Evolutionary conservation across 1,140 invertebrate species (phyloP).

Genomic region (Bombus soroeensis): DNA sequence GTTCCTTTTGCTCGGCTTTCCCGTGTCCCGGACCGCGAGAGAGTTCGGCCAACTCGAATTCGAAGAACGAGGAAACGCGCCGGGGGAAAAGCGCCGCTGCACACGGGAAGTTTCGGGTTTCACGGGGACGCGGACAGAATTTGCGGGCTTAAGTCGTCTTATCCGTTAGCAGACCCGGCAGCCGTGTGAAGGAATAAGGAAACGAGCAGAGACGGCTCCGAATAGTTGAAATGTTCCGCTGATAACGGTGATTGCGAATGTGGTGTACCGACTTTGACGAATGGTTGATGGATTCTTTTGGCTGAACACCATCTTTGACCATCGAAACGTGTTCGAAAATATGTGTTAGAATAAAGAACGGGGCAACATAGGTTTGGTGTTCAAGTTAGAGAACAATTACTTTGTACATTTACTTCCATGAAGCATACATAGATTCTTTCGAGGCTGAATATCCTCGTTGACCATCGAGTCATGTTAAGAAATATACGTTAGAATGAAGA

Average conservation of each 20-base stretch:
- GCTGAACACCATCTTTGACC: neutral
- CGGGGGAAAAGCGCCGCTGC: neutral
- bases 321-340: neutral
- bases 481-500: too few species aligned
- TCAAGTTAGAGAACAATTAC: neutral
- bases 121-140: conserved; percentile 41
- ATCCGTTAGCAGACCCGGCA: neutral
- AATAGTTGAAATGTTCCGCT: conserved; percentile 13
- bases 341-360: too few species aligned
- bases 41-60: neutral
- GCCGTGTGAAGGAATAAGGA: conserved; percentile 12
- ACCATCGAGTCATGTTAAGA: too few species aligned
- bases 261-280: neutral
- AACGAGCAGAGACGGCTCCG: conserved; percentile 1
- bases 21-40: neutral
- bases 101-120: conserved; percentile 33
- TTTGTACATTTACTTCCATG: neutral
- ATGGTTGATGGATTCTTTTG: neutral
- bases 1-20: neutral
- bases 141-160: conserved; percentile 29
- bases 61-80: conserved; percentile 23
- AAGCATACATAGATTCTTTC: too few species aligned
- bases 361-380: too few species aligned
- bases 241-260: neutral
- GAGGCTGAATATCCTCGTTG: too few species aligned